Base-by-base conservation (phyloP, 2,797 vertebrate species). In the Sebastes nivosus region DNA sequence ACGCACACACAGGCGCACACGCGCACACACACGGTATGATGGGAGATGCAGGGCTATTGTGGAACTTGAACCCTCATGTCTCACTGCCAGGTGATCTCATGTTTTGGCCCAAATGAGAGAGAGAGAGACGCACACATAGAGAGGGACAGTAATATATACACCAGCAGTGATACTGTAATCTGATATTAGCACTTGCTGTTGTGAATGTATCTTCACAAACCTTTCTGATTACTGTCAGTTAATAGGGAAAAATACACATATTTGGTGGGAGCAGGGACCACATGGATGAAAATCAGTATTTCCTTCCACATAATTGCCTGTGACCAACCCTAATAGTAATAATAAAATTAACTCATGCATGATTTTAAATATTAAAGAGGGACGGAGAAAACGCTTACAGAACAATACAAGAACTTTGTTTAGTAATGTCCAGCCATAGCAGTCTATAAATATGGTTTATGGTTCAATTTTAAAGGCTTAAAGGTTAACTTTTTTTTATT, bases 21-120 rank as follows among this genome's bases (percentile, higher is more conserved):
- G 25, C 72, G 75, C 30, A 77, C 30, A 72, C 77, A 84, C 58
- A 80, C 72, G 54, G 67, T 75, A 70, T 58, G 81, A 80, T 84
- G 74, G 80, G 67, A 84, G 67, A 89, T 80, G 87, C 75, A 87
- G 87, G 89, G 79, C 87, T 92, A 94, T 94, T 94, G 94, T 95
- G 93, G 90, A 95, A 95, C 93, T 88, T 88, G 93, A 95, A 90
- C 92, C 94, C 89, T 88, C 86, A 93, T 93, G 94, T 95, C 92
- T 92, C 90, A 86, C 79, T 81, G 85, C 89, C 89, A 90, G 86
- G 86, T 95, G 94, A 95, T 84, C 92, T 96, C 92, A 95, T 94
- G 88, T 91, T 92, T 90, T 89, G 88, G 74, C 77, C 79, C 67
- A 89, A 88, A 88, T 85, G 82, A 69, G 30, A 79, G n/a, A 46